Base-by-base conservation (phyloP, 2,888 invertebrate genomes). In the Caenorhabditis sp. region DNA sequence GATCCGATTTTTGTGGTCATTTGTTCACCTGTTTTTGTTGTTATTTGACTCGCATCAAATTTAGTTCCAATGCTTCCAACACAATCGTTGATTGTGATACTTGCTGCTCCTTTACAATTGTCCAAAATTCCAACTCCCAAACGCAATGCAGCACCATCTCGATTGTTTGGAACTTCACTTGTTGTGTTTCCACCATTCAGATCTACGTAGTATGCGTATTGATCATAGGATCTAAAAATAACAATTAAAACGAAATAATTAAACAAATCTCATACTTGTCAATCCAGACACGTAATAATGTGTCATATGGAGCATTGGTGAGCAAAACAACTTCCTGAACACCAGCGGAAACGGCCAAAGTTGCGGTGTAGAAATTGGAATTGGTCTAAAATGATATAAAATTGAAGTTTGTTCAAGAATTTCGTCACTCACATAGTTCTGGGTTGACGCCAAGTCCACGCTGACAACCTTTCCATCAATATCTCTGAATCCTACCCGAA, bases 401-500 rank as follows among this genome's bases (percentile, higher is more conserved):
- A n/a, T n/a, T n/a, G n/a, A n/a, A n/a, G n/a, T n/a, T n/a, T n/a
- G n/a, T 4, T 50, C 50, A 20, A 10, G 14, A 50, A 10, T n/a
- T 50, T 20, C 14, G 4, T 20, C 4, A 53, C 25, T 21, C 21
- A 21, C 23, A 53, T 23, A 23, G 21, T 23, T 53, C 21, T 21
- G 21, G 1, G n/a, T 12, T 21, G 21, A 26, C 26, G 26, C 26
- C 17, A 17, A 3, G 7, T 21, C 21, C 1, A 21, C 8, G 7
- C 2, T 10, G 3, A 53, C 3, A 2, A 20, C 5, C 10, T 3
- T 23, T 23, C 59, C 31, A 31, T n/a, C 17, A n/a, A 53, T 17
- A 49, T 26, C 59, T 21, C 53, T 67, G 52, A 67, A 50, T 17
- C 49, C 67, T 5, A 67, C 21, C 0, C 60, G 23, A 0, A 67